Evolutionary conservation across 2,888 invertebrate species (phyloP), one percentile per base, ranked within the genome.

Genomic region (Drosophila subquinaria): DNA sequence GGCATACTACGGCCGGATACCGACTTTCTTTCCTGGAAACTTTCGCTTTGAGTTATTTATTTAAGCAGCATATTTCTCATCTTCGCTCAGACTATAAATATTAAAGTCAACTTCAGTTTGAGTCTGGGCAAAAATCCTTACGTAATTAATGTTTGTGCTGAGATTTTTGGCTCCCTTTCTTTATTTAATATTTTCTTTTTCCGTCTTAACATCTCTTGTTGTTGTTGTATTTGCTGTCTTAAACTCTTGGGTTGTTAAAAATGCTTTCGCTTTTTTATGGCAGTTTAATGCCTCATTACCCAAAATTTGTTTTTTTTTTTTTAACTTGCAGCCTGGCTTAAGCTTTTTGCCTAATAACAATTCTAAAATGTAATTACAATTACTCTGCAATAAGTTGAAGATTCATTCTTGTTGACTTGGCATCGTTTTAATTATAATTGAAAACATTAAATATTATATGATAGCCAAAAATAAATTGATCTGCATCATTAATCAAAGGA

Each of bases 111-210:
- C 79, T 74, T 66, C 69, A 70, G 74, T 74, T 73, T 72, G 67
- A 68, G 80, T 74, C 71, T 69, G 68, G 40, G 60, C 70, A 68
- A 80, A 73, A 81, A 79, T 88, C 73, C 79, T 70, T 74, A 60
- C 73, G 71, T 85, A 85, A 84, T 88, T 82, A 85, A 85, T 82
- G 85, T 82, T 70, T 82, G 65, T 71, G 38, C 68, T 61, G 68
- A 82, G 79, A 79, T 85, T 85, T 73, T 79, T 64, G 27, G 62
- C 40, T 48, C n/a, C 35, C 13, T 43, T 42, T 36, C 20, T 36
- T 17, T 45, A 42, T 38, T 42, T 47, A 23, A 15, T 27, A 33
- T 13, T 47, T 47, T 23, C 15, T 57, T 43, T 36, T 48, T 43
- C 50, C 50, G 30, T 59, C 69, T 65, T 82, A 76, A 76, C 62